A percentile compares a stretch with the other conserved stretches of the same genome.
Conservation (phyloP, 2,888 invertebrate genomes). For the Gastrophysa polygoni region DNA sequence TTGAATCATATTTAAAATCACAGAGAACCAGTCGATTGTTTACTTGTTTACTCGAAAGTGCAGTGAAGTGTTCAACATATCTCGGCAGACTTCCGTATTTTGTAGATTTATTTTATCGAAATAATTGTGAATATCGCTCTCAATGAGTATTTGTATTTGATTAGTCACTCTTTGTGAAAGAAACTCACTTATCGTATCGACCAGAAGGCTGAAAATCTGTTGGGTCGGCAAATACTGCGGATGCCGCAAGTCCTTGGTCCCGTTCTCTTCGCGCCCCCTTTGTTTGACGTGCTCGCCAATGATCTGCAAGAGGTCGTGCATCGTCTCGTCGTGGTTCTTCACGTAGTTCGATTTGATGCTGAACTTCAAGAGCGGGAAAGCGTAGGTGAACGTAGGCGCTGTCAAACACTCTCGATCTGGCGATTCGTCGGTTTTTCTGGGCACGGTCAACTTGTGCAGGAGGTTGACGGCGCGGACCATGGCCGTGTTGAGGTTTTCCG, state of each 20-base stretch:
- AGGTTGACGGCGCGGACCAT: slow-evolving; percentile 67
- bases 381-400: slow-evolving; percentile 82
- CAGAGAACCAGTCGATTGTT: no score
- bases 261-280: slow-evolving; percentile 56
- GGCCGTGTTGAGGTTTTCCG: slow-evolving; percentile 68
- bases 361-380: slow-evolving; percentile 77
- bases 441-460: slow-evolving; percentile 63
- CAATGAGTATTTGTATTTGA: no score
- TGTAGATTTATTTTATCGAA: no score
- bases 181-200: slow-evolving; percentile 74
- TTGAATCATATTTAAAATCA: no score
- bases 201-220: slow-evolving; percentile 80
- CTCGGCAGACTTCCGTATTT: no score
- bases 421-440: slow-evolving; percentile 43
- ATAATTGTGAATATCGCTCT: no score
- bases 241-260: slow-evolving; percentile 65
- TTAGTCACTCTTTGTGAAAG: no score
- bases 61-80: no score
- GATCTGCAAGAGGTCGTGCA: slow-evolving; percentile 68
- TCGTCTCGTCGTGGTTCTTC: slow-evolving; percentile 62
- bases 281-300: slow-evolving; percentile 76
- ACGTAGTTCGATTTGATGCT: slow-evolving; percentile 61
- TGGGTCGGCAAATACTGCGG: slow-evolving; percentile 81
- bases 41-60: no score
- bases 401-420: slow-evolving; percentile 59